Conservation (phyloP, 2,888 invertebrate species). For the Lasioglossum villosulum region DNA sequence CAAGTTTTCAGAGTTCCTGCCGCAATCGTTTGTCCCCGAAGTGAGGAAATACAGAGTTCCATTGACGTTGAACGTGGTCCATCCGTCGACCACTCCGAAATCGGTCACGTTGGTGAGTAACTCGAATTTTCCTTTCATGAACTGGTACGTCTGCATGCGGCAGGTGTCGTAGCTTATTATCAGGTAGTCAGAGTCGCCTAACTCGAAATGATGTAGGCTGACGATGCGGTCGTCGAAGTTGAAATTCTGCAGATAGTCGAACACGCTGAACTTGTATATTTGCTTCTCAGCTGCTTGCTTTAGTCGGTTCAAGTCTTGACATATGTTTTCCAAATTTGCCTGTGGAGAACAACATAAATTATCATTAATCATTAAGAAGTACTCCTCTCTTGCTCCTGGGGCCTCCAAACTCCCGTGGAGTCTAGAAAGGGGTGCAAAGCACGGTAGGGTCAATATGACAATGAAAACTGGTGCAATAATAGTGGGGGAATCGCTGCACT, state of each 20-base stretch:
- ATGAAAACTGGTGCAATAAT: too few species aligned
- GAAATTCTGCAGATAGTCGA: constrained; percentile 83
- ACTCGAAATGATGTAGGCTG: constrained; percentile 80
- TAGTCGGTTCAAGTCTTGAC: constrained; percentile 62
- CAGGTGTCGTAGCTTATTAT: constrained; percentile 84
- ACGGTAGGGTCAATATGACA: too few species aligned
- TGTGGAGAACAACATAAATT: constrained; percentile 28
- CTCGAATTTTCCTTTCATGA: constrained; percentile 80
- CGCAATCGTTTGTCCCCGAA: constrained; percentile 76
- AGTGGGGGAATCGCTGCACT: too few species aligned
- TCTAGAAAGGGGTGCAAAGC: too few species aligned
- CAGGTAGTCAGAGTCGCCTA: constrained; percentile 79
- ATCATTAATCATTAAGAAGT: neutral
- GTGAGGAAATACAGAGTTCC: constrained; percentile 82
- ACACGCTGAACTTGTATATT: constrained; percentile 85
- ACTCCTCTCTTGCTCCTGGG: too few species aligned
- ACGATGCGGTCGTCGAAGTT: constrained; percentile 75
- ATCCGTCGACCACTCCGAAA: constrained; percentile 85
- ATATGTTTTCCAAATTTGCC: constrained; percentile 62
- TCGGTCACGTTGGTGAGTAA: constrained; percentile 75
- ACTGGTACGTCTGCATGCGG: constrained; percentile 83
- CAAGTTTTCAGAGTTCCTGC: constrained; percentile 80
- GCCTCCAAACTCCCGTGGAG: too few species aligned
- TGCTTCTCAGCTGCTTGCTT: constrained; percentile 77
- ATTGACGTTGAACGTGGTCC: constrained; percentile 81